These are phyloP conservation scores for Oreotragus oreotragus DNA, from an alignment of 2,113 vertebrate species.

Conservation along the genomic window DNA sequence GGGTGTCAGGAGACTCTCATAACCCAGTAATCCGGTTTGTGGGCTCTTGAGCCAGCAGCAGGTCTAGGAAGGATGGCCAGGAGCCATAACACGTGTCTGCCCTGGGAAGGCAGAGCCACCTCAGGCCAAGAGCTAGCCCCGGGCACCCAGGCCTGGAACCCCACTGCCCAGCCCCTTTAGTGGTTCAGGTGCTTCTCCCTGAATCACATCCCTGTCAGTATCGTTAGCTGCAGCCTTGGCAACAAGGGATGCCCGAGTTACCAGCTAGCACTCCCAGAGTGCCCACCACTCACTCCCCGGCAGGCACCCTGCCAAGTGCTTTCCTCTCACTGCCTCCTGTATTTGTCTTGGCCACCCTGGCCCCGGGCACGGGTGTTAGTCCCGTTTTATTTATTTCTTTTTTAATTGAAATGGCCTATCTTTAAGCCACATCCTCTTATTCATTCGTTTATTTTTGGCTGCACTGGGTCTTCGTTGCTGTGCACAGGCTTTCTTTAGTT, in stretches of 20 bases:
- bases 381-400: neutral
- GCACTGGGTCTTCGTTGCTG: neutral
- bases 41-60: neutral
- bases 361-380: neutral
- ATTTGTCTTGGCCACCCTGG: neutral
- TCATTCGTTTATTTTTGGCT: neutral
- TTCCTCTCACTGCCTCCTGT: neutral
- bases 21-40: neutral
- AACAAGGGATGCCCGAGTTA: neutral
- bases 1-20: neutral
- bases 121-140: neutral
- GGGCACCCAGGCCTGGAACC: neutral
- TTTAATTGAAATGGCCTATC: neutral
- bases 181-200: neutral
- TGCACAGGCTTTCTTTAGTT: neutral
- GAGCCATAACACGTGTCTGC: rapidly evolving
- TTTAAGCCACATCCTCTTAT: neutral
- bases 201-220: neutral
- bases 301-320: neutral
- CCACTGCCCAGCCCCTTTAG: neutral
- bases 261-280: neutral
- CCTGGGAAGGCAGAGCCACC: neutral
- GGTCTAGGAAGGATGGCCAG: neutral
- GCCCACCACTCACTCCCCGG: rapidly evolving
- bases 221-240: neutral